Evolutionary conservation across 1,140 invertebrate genomes (phyloP).

Genomic region (Drosophila arawakana): DNA sequence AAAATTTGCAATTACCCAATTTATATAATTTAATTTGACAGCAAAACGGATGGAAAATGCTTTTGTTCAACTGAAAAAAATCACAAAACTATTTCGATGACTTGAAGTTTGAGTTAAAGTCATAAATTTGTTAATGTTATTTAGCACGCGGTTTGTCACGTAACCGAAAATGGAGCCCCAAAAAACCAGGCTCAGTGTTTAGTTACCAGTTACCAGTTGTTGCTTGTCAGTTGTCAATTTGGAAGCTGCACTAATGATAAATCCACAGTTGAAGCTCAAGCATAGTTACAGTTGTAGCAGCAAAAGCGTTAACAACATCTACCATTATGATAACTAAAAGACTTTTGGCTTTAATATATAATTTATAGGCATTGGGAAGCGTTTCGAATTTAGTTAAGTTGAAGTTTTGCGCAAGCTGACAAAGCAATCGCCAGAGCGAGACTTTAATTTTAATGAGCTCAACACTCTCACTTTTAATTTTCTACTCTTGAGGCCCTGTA

Average conservation of each 20-base stretch:
- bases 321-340: slow-evolving; percentile 39
- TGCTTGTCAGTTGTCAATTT: slow-evolving; percentile 7
- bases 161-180: slow-evolving; percentile 64
- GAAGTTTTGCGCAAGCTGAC: slow-evolving; percentile 34
- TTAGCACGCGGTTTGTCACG: slow-evolving; percentile 65
- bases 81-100: slow-evolving; percentile 53
- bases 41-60: slow-evolving; percentile 33
- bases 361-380: slow-evolving; percentile 59
- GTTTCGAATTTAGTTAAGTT: slow-evolving; percentile 51
- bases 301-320: slow-evolving; percentile 13
- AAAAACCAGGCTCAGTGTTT: slow-evolving; percentile 9
- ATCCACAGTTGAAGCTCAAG: slow-evolving; percentile 15
- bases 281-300: slow-evolving; percentile 19
- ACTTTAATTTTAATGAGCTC: slow-evolving; percentile 63
- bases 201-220: slow-evolving; percentile 3
- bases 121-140: slow-evolving; percentile 69
- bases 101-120: slow-evolving; percentile 34
- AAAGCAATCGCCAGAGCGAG: slow-evolving; percentile 46
- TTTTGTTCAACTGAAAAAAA: slow-evolving; percentile 23
- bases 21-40: slow-evolving; percentile 63
- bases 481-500: slow-evolving; percentile 27
- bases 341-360: slow-evolving; percentile 46
- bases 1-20: slow-evolving; percentile 53
- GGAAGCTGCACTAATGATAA: slow-evolving; percentile 51
- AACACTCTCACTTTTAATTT: slow-evolving; percentile 61